Base-by-base conservation (phyloP, 92 coral and sea anemone genomes). In the Zoanthus gigantus region DNA sequence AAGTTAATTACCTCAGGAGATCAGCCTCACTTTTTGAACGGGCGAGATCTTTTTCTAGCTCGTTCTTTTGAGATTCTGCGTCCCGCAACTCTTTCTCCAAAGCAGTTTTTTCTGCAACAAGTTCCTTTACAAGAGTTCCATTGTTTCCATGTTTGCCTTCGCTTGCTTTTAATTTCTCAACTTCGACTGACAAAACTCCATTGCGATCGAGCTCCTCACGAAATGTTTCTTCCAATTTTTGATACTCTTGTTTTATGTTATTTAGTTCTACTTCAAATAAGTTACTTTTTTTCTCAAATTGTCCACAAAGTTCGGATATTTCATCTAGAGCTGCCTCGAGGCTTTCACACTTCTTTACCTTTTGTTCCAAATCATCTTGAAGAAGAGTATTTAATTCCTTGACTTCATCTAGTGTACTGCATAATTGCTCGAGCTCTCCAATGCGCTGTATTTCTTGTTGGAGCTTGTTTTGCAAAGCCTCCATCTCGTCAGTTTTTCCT, bases 41-140 rank as follows among this genome's bases (percentile, higher is more conserved):
- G 9, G 45, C 46, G 2, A 90, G 72, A 52, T 90, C 91, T 66
- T 87, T 82, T 18, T 56, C 88, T 28, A 89, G 87, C 66, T 76
- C 77, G 3, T 61, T 66, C n/a, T 68, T 72, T 73, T 86, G 80
- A 54, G 57, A 75, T 17, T 44, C 52, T 30, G 79, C 37, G 12
- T 71, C 80, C 2, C 57, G 28, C 17, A 88, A 60, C 16, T 68
- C 82, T 44, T 87, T 82, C 73, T 84, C 94, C 81, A 82, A 4
- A 5, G 79, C 84, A 17, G 61, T 57, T 17, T 78, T 31, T 46
- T 83, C 88, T 17, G 82, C 86, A 31, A 88, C 76, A 31, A 84
- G 53, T 54, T 88, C 90, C 31, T 81, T 81, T 52, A 81, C 85
- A 14, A 81, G 46, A 46, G 23, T 81, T 6, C 71, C 79, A 48